A percentile compares a stretch with the other conserved stretches of the same genome.
These are phyloP conservation scores for Eretmocerus hayati DNA, from an alignment of 2,888 invertebrate genomes.

Conservation along the genomic window DNA sequence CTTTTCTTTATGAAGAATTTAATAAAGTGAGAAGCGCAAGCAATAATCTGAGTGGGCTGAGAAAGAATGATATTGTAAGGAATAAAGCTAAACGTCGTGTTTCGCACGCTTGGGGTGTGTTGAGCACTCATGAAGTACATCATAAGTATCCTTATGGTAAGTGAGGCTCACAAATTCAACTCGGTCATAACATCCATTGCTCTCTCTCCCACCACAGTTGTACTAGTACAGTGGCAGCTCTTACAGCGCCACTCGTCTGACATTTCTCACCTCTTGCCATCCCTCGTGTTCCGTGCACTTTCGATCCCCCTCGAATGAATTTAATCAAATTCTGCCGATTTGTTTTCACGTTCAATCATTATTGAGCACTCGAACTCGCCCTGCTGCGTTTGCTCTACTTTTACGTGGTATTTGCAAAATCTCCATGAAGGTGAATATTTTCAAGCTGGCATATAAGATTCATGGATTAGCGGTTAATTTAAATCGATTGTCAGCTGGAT, in stretches of 20 bases:
- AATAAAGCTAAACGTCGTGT: constrained; percentile 12
- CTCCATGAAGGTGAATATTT: too few relatives aligned
- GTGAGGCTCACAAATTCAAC: too few relatives aligned
- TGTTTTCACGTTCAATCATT: too few relatives aligned
- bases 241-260: neutral
- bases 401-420: too few relatives aligned
- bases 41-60: constrained; percentile 18
- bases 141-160: neutral
- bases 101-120: constrained; percentile 12
- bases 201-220: neutral
- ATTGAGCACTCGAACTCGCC: too few relatives aligned
- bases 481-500: too few relatives aligned
- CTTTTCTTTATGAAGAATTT: constrained; percentile 43
- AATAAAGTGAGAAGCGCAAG: constrained; percentile 38
- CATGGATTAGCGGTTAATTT: too few relatives aligned
- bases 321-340: too few relatives aligned
- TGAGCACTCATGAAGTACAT: constrained; percentile 1
- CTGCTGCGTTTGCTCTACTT: too few relatives aligned
- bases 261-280: neutral
- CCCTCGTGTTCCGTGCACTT: neutral
- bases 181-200: too few relatives aligned
- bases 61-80: constrained; percentile 1
- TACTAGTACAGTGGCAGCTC: neutral
- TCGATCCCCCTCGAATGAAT: too few relatives aligned
- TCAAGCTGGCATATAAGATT: too few relatives aligned